Percentiles rank a stretch among this genome's conserved stretches.
Evolutionary conservation across 1,140 invertebrate species (phyloP).

Genomic region (Telenomus remus): DNA sequence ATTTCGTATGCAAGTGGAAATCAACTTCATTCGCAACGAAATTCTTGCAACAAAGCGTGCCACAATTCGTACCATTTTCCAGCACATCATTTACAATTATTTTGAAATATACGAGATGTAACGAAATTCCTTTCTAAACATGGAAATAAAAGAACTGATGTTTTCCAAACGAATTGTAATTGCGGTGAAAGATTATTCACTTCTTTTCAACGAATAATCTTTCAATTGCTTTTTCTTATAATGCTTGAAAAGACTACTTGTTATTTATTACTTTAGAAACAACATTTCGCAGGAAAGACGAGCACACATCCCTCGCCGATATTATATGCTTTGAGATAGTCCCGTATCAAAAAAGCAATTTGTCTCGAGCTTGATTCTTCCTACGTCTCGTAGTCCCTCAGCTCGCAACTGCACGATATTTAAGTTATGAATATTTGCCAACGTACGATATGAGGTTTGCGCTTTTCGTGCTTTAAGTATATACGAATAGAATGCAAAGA

Average conservation of each 20-base stretch:
- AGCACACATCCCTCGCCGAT: slow-evolving; percentile 15
- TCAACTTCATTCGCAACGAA: background rate
- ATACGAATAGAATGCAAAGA: slow-evolving; percentile 50
- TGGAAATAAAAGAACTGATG: too few species aligned
- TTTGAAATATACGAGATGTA: too few species aligned
- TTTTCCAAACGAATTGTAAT: too few species aligned
- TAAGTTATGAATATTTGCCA: slow-evolving; percentile 71
- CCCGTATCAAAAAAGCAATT: slow-evolving; percentile 59
- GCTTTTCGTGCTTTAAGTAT: slow-evolving; percentile 64
- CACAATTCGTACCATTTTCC: too few species aligned
- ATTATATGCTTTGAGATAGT: slow-evolving; percentile 41
- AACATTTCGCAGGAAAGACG: slow-evolving; percentile 21
- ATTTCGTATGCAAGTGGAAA: background rate
- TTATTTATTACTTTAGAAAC: slow-evolving; percentile 32
- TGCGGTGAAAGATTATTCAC: too few species aligned
- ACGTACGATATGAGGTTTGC: slow-evolving; percentile 70
- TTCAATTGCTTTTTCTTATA: too few species aligned
- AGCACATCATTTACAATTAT: too few species aligned
- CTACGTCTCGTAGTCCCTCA: slow-evolving; percentile 23
- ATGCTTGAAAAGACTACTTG: background rate
- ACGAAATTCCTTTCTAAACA: too few species aligned
- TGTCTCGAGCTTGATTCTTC: slow-evolving; percentile 56
- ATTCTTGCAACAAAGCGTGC: background rate
- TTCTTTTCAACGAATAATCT: too few species aligned
- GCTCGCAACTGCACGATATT: slow-evolving; percentile 60